These are phyloP conservation scores for Dissostichus mawsoni DNA, from an alignment of 2,113 vertebrate genomes.

Conservation along the genomic window DNA sequence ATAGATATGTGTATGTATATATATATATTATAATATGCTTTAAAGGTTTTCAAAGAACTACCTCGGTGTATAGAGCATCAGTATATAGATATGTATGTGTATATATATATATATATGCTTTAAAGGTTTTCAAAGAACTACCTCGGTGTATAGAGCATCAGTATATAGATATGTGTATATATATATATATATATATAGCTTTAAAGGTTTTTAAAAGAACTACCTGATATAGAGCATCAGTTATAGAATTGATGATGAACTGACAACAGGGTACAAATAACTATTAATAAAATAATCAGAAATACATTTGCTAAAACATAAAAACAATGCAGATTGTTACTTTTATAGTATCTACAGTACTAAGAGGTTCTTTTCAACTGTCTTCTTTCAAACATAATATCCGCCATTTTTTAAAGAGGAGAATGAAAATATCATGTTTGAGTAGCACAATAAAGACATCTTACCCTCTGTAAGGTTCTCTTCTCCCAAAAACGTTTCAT, in stretches of 20 bases:
- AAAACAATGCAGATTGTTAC: background rate
- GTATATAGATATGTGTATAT: too few relatives aligned
- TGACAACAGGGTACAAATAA: background rate
- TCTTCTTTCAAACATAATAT: background rate
- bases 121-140: too few relatives aligned
- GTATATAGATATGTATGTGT: too few relatives aligned
- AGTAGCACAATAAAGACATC: conserved; percentile 7
- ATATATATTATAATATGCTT: too few relatives aligned
- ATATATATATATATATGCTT: too few relatives aligned
- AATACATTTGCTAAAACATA: background rate
- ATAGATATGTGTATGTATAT: too few relatives aligned
- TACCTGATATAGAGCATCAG: background rate
- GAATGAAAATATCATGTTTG: background rate
- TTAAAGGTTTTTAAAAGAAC: too few relatives aligned
- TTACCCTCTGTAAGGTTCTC: conserved; percentile 89
- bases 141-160: too few relatives aligned
- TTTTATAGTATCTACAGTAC: background rate
- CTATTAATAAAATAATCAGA: background rate
- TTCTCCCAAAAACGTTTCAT: conserved; percentile 91
- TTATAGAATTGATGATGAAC: background rate
- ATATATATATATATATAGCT: too few relatives aligned
- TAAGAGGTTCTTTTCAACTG: background rate
- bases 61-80: too few relatives aligned
- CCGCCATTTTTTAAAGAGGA: background rate
- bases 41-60: too few relatives aligned